phyloP scores from a whole-genome alignment of 2,888 invertebrate genomes.

The Congeria kusceri region DNA sequence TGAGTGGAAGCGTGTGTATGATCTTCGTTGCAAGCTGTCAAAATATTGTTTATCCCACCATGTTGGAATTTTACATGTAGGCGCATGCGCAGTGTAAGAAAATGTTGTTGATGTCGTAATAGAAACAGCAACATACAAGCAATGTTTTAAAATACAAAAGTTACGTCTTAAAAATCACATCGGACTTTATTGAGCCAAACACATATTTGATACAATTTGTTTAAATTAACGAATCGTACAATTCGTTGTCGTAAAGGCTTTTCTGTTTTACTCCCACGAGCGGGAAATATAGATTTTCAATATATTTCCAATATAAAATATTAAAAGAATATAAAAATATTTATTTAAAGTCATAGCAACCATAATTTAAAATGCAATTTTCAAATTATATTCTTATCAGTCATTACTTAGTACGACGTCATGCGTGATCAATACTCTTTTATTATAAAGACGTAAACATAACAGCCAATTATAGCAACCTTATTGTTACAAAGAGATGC shows the following conservation, averaged over 20 bases:
- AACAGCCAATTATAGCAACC: slow-evolving; percentile 66
- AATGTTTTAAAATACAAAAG: background rate
- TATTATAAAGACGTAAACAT: slow-evolving; percentile 16
- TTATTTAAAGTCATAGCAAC: too few species aligned
- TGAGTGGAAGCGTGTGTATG: background rate
- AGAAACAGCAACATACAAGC: slow-evolving; percentile 13
- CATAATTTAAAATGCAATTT: background rate
- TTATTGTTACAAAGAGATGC: slow-evolving; percentile 65
- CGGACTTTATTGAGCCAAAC: background rate
- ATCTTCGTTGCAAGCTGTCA: slow-evolving; percentile 15
- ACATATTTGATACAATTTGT: background rate
- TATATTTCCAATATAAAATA: background rate
- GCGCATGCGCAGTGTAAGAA: slow-evolving; percentile 60
- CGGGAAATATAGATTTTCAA: background rate
- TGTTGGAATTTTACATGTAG: slow-evolving; percentile 64
- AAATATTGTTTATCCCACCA: slow-evolving; percentile 63
- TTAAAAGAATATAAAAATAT: too few species aligned
- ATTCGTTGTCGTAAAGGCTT: too few species aligned
- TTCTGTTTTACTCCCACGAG: too few species aligned
- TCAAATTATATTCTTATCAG: background rate
- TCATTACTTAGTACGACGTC: too few species aligned
- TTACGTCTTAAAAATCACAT: background rate
- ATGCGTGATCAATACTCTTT: background rate
- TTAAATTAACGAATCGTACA: too few species aligned
- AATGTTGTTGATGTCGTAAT: slow-evolving; percentile 51